A percentile compares a stretch with the other conserved stretches of the same genome.
phyloP scores from a whole-genome alignment of 1,140 invertebrate genomes.

The Drosophila ananassae region DNA sequence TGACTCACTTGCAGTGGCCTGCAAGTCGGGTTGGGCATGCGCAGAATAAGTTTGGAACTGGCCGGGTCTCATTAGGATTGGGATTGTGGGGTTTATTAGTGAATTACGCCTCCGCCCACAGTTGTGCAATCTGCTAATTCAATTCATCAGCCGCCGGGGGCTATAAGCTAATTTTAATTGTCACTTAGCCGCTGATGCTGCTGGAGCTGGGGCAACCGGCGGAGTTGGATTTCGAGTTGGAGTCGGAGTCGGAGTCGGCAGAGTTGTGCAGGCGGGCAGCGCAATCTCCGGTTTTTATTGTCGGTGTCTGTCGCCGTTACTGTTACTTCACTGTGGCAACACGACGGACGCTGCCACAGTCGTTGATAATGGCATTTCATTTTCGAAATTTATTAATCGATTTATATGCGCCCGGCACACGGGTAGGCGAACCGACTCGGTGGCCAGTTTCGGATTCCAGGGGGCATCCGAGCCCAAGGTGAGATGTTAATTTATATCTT shows the following conservation, averaged over 20 bases:
- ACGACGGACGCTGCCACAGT: constrained; percentile 9
- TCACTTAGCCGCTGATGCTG: constrained; percentile 4
- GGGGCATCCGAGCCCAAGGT: constrained; percentile 55
- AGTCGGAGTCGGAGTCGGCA: not conserved
- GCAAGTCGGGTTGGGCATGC: constrained; percentile 46
- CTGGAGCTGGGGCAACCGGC: not conserved
- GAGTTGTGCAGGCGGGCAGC: constrained; percentile 46
- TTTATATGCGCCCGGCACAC: constrained; percentile 73
- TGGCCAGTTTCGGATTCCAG: constrained; percentile 25
- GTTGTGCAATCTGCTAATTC: constrained; percentile 42
- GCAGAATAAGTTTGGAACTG: constrained; percentile 54
- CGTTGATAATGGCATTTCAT: constrained; percentile 72
- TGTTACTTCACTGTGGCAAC: constrained; percentile 40
- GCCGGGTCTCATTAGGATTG: constrained; percentile 37
- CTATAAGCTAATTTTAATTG: constrained; percentile 50
- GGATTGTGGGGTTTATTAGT: constrained; percentile 31
- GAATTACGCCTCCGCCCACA: constrained; percentile 50
- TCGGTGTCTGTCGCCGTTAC: constrained; percentile 10
- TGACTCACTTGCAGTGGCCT: constrained; percentile 69
- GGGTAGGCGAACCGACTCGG: constrained; percentile 31
- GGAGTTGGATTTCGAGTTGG: not conserved
- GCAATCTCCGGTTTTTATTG: constrained; percentile 40
- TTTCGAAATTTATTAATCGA: constrained; percentile 79
- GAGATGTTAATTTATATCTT: constrained; percentile 60
- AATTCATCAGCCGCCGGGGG: constrained; percentile 35